These are phyloP conservation scores for Calliopsis andreniformis DNA, from an alignment of 1,140 invertebrate species.

Conservation along the genomic window DNA sequence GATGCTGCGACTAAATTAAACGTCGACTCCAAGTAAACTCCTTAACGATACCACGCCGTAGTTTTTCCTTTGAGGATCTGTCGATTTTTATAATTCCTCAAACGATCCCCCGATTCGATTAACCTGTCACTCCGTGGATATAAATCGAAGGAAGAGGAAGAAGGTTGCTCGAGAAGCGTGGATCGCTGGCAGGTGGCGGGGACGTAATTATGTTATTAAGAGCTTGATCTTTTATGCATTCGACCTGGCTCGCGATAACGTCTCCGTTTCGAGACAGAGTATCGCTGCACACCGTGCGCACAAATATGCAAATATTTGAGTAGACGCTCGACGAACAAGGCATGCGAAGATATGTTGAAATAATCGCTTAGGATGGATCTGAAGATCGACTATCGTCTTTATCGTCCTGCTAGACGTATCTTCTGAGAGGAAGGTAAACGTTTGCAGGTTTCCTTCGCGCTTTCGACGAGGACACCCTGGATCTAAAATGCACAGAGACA, in stretches of 20 bases:
- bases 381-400: too few relatives aligned
- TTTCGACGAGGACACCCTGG: too few relatives aligned
- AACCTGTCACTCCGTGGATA: background rate
- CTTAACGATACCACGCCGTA: background rate
- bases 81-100: background rate
- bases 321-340: background rate
- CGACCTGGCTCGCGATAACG: conserved; percentile 15
- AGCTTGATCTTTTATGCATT: conserved; percentile 34
- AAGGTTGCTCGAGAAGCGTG: background rate
- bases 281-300: too few relatives aligned
- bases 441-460: too few relatives aligned
- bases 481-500: too few relatives aligned
- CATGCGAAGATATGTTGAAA: background rate
- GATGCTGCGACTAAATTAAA: conserved; percentile 2
- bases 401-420: too few relatives aligned
- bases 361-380: too few relatives aligned
- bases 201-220: conserved; percentile 26
- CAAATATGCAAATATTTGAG: conserved; percentile 23
- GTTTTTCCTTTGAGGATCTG: background rate
- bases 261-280: background rate
- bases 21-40: conserved; percentile 4
- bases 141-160: background rate
- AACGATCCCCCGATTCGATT: conserved; percentile 10
- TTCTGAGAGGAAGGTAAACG: too few relatives aligned
- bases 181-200: background rate